Evolutionary conservation across 2,113 vertebrate genomes (phyloP).

Genomic region (Todiramphus chloris): DNA sequence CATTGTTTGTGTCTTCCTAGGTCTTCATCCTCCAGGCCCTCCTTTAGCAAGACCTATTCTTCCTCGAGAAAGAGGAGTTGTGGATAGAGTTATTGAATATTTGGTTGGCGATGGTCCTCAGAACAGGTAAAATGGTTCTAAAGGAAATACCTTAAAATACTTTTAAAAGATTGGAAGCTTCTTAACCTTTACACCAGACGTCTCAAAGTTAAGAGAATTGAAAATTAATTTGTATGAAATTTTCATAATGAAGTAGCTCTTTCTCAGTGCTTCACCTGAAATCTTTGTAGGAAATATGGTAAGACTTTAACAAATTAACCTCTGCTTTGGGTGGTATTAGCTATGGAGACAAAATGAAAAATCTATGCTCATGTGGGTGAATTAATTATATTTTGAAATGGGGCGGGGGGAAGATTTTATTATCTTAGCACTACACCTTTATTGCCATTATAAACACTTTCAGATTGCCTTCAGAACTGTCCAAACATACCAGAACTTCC

Average conservation of each 20-base stretch:
- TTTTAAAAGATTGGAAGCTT: background rate
- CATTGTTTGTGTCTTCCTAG: constrained; percentile 64
- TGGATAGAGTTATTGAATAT: constrained; percentile 96
- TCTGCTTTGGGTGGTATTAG: background rate
- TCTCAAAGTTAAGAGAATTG: background rate
- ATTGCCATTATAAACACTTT: background rate
- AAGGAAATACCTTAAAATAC: background rate
- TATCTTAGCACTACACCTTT: background rate
- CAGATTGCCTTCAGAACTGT: background rate
- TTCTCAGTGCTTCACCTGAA: background rate
- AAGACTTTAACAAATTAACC: background rate
- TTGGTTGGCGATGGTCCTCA: constrained; percentile 97
- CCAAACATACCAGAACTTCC: background rate
- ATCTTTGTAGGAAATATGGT: background rate
- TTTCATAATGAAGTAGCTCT: background rate
- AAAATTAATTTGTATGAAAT: background rate
- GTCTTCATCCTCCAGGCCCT: constrained; percentile 95
- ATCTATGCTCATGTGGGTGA: background rate
- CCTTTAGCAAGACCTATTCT: constrained; percentile 93
- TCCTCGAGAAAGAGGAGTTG: constrained; percentile 88
- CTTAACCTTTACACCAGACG: background rate
- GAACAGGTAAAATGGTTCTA: constrained; percentile 84
- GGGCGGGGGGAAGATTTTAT: background rate
- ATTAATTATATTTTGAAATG: background rate
- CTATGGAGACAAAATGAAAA: background rate